phyloP scores from a whole-genome alignment of 2,113 vertebrate species.

The Trematocara variabile region DNA sequence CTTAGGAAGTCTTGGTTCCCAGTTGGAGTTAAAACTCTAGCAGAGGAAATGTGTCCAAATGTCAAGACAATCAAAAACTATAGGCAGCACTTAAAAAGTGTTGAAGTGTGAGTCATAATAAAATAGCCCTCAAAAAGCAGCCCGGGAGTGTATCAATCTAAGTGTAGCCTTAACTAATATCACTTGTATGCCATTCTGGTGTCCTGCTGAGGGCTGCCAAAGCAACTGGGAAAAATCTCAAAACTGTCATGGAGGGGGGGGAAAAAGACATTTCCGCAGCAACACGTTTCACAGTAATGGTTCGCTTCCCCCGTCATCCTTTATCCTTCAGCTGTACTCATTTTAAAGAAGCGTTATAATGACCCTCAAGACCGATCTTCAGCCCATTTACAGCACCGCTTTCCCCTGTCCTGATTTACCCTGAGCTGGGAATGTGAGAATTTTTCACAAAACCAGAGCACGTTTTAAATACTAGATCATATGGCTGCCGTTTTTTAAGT shows the following conservation, averaged over 20 bases:
- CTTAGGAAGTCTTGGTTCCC: neutral
- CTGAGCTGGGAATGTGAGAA: constrained; percentile 2
- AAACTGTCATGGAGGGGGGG: neutral
- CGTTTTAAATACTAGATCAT: constrained; percentile 22
- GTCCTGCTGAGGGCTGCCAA: constrained; percentile 26
- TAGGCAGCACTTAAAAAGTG: neutral
- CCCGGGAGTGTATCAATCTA: neutral
- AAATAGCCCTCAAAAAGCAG: neutral
- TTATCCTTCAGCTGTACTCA: constrained; percentile 27
- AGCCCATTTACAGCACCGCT: neutral
- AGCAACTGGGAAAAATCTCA: constrained; percentile 36
- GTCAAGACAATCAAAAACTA: neutral
- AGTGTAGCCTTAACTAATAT: constrained; percentile 23
- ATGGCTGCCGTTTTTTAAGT: constrained; percentile 13
- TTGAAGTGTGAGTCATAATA: neutral
- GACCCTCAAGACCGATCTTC: constrained; percentile 19
- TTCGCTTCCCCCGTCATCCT: constrained; percentile 20
- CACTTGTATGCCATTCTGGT: constrained; percentile 5
- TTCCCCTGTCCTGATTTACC: constrained; percentile 4
- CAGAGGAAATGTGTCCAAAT: neutral
- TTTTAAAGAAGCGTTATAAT: constrained; percentile 20
- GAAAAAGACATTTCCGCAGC: constrained; percentile 23
- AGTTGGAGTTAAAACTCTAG: neutral
- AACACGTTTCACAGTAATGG: neutral
- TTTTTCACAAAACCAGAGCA: neutral